Percentiles rank a stretch among this genome's conserved stretches.
phyloP scores from a whole-genome alignment of 2,113 vertebrate species.

The Mesoclemmys tuberculata region DNA sequence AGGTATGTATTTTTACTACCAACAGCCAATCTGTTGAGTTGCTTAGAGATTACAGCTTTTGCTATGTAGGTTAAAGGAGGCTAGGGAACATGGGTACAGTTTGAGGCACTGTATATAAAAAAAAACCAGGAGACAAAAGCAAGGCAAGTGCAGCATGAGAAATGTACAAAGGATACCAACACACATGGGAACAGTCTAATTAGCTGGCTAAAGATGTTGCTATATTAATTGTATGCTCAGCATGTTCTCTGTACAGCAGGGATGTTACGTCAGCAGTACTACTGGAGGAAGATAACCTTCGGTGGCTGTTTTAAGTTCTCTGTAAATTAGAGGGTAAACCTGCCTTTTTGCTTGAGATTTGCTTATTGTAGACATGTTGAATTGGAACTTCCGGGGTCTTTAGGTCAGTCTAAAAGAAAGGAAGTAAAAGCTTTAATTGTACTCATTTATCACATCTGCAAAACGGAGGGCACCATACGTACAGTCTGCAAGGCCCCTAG shows the following conservation, averaged over 20 bases:
- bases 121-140: not conserved
- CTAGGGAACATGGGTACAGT: not conserved
- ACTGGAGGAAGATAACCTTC: not conserved
- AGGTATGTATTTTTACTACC: not conserved
- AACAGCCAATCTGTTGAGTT: not conserved
- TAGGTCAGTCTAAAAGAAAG: not conserved
- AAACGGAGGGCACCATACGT: not conserved
- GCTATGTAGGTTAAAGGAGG: not conserved
- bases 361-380: not conserved
- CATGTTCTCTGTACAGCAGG: slow-evolving; percentile 6
- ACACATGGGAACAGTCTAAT: slow-evolving; percentile 11
- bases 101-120: not conserved
- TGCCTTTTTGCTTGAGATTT: not conserved
- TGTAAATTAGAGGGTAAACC: not conserved
- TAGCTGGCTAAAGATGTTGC: slow-evolving; percentile 37
- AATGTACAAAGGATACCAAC: not conserved
- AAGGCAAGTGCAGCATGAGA: not conserved
- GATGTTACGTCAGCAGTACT: slow-evolving; percentile 12
- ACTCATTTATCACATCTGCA: not conserved
- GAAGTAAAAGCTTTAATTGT: not conserved
- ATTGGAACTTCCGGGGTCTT: not conserved
- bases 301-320: not conserved
- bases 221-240: not conserved
- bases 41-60: not conserved
- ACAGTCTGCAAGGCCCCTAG: not conserved